Evolutionary conservation across 2,797 vertebrate genomes (phyloP), one percentile per base, ranked within the genome.

Genomic region (Philypnodon macrostomus): DNA sequence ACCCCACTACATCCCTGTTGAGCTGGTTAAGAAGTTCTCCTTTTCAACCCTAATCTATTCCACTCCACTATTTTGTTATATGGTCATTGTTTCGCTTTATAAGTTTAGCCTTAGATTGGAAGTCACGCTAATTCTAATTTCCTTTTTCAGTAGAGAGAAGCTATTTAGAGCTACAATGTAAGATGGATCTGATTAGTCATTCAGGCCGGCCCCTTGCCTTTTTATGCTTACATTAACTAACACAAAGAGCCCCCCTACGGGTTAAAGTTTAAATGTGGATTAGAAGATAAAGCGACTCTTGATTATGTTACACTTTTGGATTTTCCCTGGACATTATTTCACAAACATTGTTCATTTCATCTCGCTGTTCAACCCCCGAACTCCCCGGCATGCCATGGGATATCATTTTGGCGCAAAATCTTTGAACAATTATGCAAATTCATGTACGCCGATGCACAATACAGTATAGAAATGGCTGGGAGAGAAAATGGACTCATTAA

Each of bases 181-280:
- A 94, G 91, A 95, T 95, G 93, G 93, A 95, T 97, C 92, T 96
- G 91, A 98, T 97, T 96, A 96, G 90, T 89, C 89, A 93, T 95
- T 94, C 93, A 89, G 87, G 79, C 85, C 63, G 74, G 85, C 86
- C 90, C 87, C 85, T 92, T 23, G 86, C 87, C n/a, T n/a, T 89
- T 95, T 95, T 96, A 92, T 93, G 90, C 90, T 92, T 93, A 94
- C 90, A 97, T 96, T 97, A 95, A 92, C 89, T 89, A 92, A 91
- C 91, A 97, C 93, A 97, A 98, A 96, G 91, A 93, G 93, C 89
- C 92, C 93, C 93, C 94, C 93, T 90, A 93, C 92, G 93, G 94
- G 93, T 96, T 96, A 96, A 94, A 96, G 94, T 98, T 97, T 96
- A 97, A 97, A 95, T 92, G 93, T 96, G 94, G 94, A 98, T 95